Evolutionary conservation across 2,797 vertebrate genomes (phyloP).

Genomic region (Loris lydekkerianus): DNA sequence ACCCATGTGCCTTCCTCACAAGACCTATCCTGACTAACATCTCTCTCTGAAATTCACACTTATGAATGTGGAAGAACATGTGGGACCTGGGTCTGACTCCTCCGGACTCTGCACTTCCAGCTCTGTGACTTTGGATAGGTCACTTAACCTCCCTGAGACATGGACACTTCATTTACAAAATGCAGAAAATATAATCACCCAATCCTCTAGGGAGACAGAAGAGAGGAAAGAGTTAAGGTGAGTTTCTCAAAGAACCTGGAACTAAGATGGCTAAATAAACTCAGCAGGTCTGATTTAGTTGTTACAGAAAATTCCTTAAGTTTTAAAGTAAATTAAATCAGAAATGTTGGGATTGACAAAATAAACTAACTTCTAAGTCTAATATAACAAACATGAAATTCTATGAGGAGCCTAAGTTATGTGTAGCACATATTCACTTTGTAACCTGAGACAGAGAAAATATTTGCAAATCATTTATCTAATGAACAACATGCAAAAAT

Average conservation of each 20-base stretch:
- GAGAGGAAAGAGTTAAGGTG: too few species aligned
- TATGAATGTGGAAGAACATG: too few species aligned
- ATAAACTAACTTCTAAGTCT: not conserved
- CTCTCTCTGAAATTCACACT: not conserved
- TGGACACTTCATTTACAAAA: too few species aligned
- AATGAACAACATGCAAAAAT: not conserved
- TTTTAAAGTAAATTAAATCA: not conserved
- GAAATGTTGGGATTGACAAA: not conserved
- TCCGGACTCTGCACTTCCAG: not conserved
- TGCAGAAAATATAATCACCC: too few species aligned
- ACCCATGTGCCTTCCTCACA: not conserved
- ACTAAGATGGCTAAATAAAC: not conserved
- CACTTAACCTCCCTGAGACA: not conserved
- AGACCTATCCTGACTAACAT: not conserved
- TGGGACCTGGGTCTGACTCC: not conserved
- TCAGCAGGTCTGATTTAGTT: not conserved
- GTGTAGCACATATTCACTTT: not conserved
- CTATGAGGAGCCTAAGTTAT: not conserved
- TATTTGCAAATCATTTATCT: not conserved
- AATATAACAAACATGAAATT: not conserved
- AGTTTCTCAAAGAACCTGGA: not conserved
- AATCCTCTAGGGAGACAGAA: not conserved
- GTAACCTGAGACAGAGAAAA: not conserved
- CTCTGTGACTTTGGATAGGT: not conserved
- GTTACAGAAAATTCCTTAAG: not conserved